These are phyloP conservation scores for Tubulanus polymorphus DNA, from an alignment of 2,888 invertebrate genomes.

Conservation along the genomic window DNA sequence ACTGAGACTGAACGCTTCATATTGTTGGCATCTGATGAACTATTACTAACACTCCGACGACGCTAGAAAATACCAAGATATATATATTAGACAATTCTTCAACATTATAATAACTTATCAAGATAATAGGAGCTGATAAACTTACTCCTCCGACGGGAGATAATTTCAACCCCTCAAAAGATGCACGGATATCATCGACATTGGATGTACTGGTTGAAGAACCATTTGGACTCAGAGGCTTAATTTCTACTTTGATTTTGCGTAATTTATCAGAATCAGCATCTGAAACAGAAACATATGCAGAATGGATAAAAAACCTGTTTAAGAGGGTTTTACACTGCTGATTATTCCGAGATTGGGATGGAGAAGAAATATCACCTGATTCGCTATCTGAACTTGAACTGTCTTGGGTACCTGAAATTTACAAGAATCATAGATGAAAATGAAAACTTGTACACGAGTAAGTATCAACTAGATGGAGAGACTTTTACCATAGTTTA, in stretches of 20 bases:
- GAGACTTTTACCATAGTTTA: slow-evolving; percentile 36
- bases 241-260: slow-evolving; percentile 91
- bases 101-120: too few species aligned
- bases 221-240: slow-evolving; percentile 81
- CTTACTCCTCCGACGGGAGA: slow-evolving; percentile 57
- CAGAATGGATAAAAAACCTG: neutral
- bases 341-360: neutral
- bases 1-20: slow-evolving; percentile 66
- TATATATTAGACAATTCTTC: too few species aligned
- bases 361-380: slow-evolving; percentile 56
- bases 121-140: too few species aligned
- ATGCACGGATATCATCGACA: slow-evolving; percentile 87
- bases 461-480: too few species aligned
- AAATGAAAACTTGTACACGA: too few species aligned
- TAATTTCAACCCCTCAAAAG: slow-evolving; percentile 81
- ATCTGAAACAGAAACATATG: slow-evolving; percentile 52
- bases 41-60: too few species aligned
- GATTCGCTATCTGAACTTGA: slow-evolving; percentile 81
- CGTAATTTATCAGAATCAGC: slow-evolving; percentile 71
- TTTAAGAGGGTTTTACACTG: neutral
- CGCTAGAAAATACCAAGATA: too few species aligned
- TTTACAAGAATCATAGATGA: slow-evolving; percentile 55
- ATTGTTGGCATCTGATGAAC: too few species aligned
- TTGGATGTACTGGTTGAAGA: slow-evolving; percentile 81
- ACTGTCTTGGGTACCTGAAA: slow-evolving; percentile 67